Conservation (phyloP, 2,888 invertebrate genomes). For the Cyrtodaria siliqua region DNA sequence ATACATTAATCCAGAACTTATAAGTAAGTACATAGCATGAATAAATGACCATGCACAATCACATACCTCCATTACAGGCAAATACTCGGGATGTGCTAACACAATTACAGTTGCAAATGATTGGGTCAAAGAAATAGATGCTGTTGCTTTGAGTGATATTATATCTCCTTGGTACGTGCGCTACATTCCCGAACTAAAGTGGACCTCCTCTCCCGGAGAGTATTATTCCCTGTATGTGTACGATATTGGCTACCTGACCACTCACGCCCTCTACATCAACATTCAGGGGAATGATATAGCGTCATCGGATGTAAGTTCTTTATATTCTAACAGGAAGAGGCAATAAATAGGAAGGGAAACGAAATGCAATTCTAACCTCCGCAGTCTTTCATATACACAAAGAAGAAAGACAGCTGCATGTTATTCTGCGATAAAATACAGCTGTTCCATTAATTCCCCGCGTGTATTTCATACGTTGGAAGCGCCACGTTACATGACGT, state of each 20-base stretch:
- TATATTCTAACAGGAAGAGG: too few relatives aligned
- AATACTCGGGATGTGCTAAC: constrained; percentile 50
- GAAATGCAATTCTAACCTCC: too few relatives aligned
- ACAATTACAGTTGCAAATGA: constrained; percentile 18
- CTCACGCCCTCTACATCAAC: constrained; percentile 56
- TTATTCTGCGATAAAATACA: too few relatives aligned
- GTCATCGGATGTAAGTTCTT: constrained; percentile 29
- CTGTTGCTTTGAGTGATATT: constrained; percentile 22
- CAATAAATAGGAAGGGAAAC: too few relatives aligned
- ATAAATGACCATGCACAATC: too few relatives aligned
- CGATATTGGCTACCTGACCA: constrained; percentile 40
- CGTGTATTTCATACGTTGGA: too few relatives aligned
- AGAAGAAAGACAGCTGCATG: too few relatives aligned
- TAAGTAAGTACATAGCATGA: too few relatives aligned
- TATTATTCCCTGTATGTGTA: constrained; percentile 49
- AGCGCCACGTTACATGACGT: too few relatives aligned
- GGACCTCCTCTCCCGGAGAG: neutral
- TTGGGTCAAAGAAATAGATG: constrained; percentile 29
- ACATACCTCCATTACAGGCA: constrained; percentile 26
- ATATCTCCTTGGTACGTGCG: constrained; percentile 45
- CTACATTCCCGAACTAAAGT: constrained; percentile 24
- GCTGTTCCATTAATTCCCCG: too few relatives aligned
- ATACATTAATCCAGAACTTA: too few relatives aligned
- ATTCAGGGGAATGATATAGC: constrained; percentile 53
- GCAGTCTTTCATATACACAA: too few relatives aligned